Percentiles rank a stretch among this genome's conserved stretches.
These are phyloP conservation scores for Ctenopoma kingsleyae DNA, from an alignment of 2,797 vertebrate species.

Conservation along the genomic window DNA sequence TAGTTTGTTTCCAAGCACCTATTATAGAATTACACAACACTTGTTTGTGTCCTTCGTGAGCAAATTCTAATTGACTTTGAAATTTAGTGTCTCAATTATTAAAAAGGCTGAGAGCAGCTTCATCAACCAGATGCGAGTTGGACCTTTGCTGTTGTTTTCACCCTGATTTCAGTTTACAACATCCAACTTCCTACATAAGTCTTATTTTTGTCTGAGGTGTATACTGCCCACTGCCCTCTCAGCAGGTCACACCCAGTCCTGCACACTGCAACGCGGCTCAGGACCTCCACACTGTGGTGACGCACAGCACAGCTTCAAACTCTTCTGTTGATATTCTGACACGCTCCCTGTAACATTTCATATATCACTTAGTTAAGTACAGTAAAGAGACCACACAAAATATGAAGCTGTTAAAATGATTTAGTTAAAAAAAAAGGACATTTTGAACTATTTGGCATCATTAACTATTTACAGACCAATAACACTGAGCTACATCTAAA, in stretches of 20 bases:
- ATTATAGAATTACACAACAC: neutral
- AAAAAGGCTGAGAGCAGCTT: neutral
- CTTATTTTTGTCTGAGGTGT: neutral
- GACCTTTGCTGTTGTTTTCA: neutral
- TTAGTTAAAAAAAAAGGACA: slow-evolving; percentile 49
- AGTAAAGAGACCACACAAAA: slow-evolving; percentile 12
- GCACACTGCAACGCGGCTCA: slow-evolving; percentile 21
- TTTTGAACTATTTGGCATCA: neutral
- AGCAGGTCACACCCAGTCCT: neutral
- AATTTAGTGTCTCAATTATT: slow-evolving; percentile 13
- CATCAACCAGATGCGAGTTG: neutral
- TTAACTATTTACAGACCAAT: slow-evolving; percentile 52
- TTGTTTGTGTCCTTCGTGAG: neutral
- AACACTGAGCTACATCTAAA: neutral
- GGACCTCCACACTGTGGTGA: slow-evolving; percentile 51
- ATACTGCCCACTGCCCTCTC: neutral
- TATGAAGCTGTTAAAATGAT: slow-evolving; percentile 16
- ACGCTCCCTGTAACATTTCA: neutral
- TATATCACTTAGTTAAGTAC: neutral
- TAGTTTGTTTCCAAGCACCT: neutral
- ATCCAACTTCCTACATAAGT: neutral
- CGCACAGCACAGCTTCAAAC: neutral
- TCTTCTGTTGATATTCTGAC: neutral
- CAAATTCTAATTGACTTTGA: slow-evolving; percentile 3
- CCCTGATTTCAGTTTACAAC: neutral